A percentile compares a stretch with the other conserved stretches of the same genome.
Evolutionary conservation across 2,888 invertebrate genomes (phyloP).

Genomic region (Trisateles emortualis): DNA sequence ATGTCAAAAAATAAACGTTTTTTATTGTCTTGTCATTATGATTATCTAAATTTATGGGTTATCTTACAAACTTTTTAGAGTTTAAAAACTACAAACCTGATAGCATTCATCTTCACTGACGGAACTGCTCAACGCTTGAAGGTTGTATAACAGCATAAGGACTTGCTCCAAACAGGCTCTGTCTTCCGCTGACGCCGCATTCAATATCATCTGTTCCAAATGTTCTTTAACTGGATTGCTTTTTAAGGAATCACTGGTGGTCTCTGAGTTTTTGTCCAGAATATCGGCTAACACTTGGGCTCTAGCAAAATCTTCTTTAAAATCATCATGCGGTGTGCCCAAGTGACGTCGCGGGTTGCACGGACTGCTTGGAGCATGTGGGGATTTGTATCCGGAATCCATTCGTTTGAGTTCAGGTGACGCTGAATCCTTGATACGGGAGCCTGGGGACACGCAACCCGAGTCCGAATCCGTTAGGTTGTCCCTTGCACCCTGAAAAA

Average conservation of each 20-base stretch:
- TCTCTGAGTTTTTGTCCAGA: conserved; percentile 77
- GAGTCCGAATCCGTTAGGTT: conserved; percentile 85
- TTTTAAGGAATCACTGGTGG: conserved; percentile 77
- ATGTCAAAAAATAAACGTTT: too few relatives aligned
- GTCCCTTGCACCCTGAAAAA: conserved; percentile 80
- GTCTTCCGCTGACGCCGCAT: conserved; percentile 85
- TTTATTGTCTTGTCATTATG: too few relatives aligned
- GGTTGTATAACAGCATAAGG: conserved; percentile 87
- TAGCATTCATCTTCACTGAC: conserved; percentile 86
- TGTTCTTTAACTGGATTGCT: conserved; percentile 83
- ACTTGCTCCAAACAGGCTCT: conserved; percentile 89
- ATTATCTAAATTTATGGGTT: too few relatives aligned
- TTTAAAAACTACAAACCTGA: conserved; percentile 67
- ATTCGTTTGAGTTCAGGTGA: conserved; percentile 85
- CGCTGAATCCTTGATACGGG: conserved; percentile 84
- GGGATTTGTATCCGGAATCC: conserved; percentile 86
- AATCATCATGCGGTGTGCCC: conserved; percentile 76
- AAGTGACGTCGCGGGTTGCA: conserved; percentile 74
- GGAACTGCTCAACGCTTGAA: conserved; percentile 86
- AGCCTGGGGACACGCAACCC: conserved; percentile 85
- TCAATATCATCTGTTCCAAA: conserved; percentile 82
- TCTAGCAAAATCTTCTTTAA: conserved; percentile 83
- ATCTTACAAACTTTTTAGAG: conserved; percentile 13
- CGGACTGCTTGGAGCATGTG: conserved; percentile 79
- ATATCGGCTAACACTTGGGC: conserved; percentile 81